A percentile compares a stretch with the other conserved stretches of the same genome.
Evolutionary conservation across 2,888 invertebrate genomes (phyloP).

Genomic region (Timandra comae): DNA sequence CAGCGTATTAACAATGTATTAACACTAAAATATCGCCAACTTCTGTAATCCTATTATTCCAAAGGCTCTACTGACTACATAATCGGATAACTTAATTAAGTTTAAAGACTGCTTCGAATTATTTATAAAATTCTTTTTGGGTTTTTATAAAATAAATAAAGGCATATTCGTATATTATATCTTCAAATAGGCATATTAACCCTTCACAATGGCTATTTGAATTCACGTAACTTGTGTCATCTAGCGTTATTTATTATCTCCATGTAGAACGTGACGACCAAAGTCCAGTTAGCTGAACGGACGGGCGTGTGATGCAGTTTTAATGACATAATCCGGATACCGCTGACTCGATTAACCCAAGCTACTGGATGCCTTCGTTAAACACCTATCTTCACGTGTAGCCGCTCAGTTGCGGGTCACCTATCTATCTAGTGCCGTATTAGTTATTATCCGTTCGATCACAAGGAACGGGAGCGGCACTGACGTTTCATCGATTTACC

Average conservation of each 20-base stretch:
- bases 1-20: conserved; percentile 2
- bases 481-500: conserved; percentile 48
- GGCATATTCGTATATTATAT: too few relatives aligned
- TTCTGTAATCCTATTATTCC: conserved; percentile 2
- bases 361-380: conserved; percentile 46
- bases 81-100: too few relatives aligned
- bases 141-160: too few relatives aligned
- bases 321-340: conserved; percentile 70
- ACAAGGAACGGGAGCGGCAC: conserved; percentile 31
- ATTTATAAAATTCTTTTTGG: too few relatives aligned
- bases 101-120: too few relatives aligned
- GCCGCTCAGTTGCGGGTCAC: conserved; percentile 30
- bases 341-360: conserved; percentile 62
- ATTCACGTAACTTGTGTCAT: conserved; percentile 10
- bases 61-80: too few relatives aligned
- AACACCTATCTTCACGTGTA: conserved; percentile 53
- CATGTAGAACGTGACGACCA: conserved; percentile 26
- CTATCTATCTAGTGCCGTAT: conserved; percentile 40
- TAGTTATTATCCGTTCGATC: conserved; percentile 47
- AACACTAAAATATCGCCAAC: too few relatives aligned
- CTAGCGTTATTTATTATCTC: conserved; percentile 23
- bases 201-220: too few relatives aligned
- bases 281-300: conserved; percentile 57
- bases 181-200: too few relatives aligned
- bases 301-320: conserved; percentile 62